Evolutionary conservation across 2,888 invertebrate genomes (phyloP), one percentile per base, ranked within the genome.

Genomic region (Coremacera marginata): DNA sequence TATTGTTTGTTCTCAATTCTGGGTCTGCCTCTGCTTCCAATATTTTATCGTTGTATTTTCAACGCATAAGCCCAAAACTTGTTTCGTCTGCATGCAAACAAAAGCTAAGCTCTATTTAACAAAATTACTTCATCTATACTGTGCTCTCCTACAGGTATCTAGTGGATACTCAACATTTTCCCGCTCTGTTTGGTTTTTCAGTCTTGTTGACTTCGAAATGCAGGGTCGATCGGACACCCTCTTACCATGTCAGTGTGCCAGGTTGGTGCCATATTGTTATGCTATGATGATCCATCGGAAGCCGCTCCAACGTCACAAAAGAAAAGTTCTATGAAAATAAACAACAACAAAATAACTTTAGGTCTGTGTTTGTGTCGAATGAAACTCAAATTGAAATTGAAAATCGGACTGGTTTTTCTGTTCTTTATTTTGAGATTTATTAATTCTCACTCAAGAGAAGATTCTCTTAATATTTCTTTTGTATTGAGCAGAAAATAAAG

Each of bases 191-290:
- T 44, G 44, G 11, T 44, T 44, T 9, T 9, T 37, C 5, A 44
- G 7, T 37, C 44, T 44, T 49, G n/a, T 14, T 3, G 57, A 1
- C 22, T 65, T 74, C 34, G 31, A 73, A 65, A 63, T 74, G 73
- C 65, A 65, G 73, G 73, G 73, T 74, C 57, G 27, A 52, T 14
- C 68, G 57, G 27, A 25, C 68, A n/a, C 19, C 34, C 57, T 14
- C 16, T 37, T 37, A 62, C 51, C 62, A 37, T 78, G 75, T 70
- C 78, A 72, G 74, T 74, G 55, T 77, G 74, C 68, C 75, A 76
- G 72, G 27, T 74, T 70, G 57, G 70, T 19, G 31, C 62, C 60
- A 55, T 68, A 52, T 62, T 52, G 76, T 55, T 22, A 14, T 65
- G 31, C 60, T 52, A 27, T 75, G 57, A 25, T 67, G 19, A 22